These are phyloP conservation scores for Tarsius wallacei DNA, from an alignment of 2,797 vertebrate genomes.

Conservation along the genomic window DNA sequence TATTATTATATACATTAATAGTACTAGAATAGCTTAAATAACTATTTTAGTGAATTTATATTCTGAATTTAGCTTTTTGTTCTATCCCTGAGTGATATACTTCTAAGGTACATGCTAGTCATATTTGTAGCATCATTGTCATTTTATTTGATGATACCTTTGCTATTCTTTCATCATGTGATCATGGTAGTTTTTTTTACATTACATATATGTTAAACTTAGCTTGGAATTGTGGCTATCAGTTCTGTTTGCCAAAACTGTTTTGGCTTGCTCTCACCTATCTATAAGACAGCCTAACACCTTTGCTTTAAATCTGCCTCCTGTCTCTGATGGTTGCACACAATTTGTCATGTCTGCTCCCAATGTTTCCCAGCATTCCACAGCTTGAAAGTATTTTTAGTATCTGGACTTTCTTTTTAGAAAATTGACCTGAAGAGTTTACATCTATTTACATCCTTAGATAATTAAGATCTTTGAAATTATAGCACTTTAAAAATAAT, in stretches of 20 bases:
- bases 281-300: background rate
- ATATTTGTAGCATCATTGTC: background rate
- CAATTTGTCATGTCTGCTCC: conserved; percentile 63
- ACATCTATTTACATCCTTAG: conserved; percentile 56
- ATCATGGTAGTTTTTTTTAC: background rate
- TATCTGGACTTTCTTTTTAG: conserved; percentile 67
- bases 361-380: conserved; percentile 54
- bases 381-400: conserved; percentile 76
- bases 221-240: background rate
- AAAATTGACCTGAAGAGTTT: conserved; percentile 63
- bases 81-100: background rate
- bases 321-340: background rate
- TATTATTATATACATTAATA: background rate
- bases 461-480: conserved; percentile 72
- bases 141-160: conserved; percentile 11
- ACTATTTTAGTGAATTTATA: conserved; percentile 51
- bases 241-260: background rate
- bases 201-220: background rate
- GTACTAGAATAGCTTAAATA: background rate
- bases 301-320: conserved; percentile 6
- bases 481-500: conserved; percentile 65
- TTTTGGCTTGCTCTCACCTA: background rate
- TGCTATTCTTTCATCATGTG: background rate
- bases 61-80: conserved; percentile 35
- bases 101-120: background rate